Conservation (phyloP, 2,113 vertebrate species). For the Dicaeum eximium region DNA sequence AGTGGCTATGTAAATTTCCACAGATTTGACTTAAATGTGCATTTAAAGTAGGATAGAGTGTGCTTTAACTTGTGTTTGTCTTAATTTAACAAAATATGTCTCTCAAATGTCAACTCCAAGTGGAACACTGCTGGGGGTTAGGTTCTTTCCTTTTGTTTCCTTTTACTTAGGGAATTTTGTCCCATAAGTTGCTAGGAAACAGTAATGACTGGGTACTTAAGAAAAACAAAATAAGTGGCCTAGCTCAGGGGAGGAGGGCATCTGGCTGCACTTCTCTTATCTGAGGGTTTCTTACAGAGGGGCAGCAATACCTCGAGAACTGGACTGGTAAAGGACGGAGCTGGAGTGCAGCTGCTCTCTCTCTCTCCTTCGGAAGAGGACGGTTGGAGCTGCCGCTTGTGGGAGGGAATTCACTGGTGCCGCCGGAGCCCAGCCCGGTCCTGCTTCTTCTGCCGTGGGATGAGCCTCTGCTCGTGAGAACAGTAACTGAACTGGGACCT, state of each 20-base stretch:
- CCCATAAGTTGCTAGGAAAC: not conserved
- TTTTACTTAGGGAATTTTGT: not conserved
- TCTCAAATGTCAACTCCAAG: not conserved
- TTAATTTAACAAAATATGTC: not conserved
- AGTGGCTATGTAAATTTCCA: not conserved
- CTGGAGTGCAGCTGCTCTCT: not conserved
- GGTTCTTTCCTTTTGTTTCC: not conserved
- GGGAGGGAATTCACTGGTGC: not conserved
- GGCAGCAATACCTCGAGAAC: not conserved
- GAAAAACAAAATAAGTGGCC: not conserved
- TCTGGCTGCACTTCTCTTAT: not conserved
- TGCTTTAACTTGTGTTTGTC: not conserved
- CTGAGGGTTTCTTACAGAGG: too few species aligned
- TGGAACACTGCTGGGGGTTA: not conserved
- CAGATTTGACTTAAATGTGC: not conserved
- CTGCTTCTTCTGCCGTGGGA: not conserved
- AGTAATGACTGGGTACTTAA: not conserved
- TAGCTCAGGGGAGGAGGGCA: not conserved
- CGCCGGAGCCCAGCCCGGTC: not conserved
- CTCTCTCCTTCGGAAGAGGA: not conserved
- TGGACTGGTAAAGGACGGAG: not conserved
- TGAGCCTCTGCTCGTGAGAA: not conserved
- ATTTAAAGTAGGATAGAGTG: not conserved
- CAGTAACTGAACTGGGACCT: not conserved
- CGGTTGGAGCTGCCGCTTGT: not conserved